Evolutionary conservation across 2,797 vertebrate species (phyloP).

Genomic region (Xenentodon cancila): DNA sequence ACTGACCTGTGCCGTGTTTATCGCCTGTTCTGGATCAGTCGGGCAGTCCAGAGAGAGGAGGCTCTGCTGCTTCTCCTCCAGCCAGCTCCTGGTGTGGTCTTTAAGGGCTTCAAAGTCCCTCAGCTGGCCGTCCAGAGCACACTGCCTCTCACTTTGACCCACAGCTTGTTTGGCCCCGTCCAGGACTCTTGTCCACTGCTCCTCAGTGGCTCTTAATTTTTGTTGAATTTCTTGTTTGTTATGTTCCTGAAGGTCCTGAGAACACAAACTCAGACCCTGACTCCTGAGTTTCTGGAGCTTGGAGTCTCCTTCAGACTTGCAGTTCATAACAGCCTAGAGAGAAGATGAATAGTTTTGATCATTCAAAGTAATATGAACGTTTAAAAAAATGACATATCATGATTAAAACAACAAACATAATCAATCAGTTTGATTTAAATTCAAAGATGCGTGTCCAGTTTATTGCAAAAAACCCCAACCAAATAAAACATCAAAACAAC

Average conservation of each 20-base stretch:
- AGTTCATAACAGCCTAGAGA: conserved; percentile 80
- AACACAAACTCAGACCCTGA: conserved; percentile 43
- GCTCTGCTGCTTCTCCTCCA: conserved; percentile 80
- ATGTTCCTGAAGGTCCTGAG: conserved; percentile 49
- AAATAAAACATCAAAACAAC: no score
- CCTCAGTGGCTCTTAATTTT: conserved; percentile 42
- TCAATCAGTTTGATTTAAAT: no score
- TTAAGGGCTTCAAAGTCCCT: conserved; percentile 69
- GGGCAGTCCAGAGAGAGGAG: conserved; percentile 68
- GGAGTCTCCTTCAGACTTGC: conserved; percentile 71
- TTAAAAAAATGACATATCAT: background rate
- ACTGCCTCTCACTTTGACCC: conserved; percentile 56
- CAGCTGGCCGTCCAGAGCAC: conserved; percentile 61
- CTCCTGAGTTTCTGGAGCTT: conserved; percentile 77
- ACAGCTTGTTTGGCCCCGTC: conserved; percentile 20
- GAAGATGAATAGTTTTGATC: background rate
- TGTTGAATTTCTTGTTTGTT: conserved; percentile 53
- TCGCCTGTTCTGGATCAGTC: conserved; percentile 71
- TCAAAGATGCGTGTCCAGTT: no score
- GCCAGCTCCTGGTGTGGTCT: conserved; percentile 76
- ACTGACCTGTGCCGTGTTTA: conserved; percentile 83
- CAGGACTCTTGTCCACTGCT: conserved; percentile 59
- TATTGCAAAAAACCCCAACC: no score
- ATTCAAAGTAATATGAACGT: no score
- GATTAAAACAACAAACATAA: no score